phyloP scores from a whole-genome alignment of 2,113 vertebrate species.

The Micromys minutus region DNA sequence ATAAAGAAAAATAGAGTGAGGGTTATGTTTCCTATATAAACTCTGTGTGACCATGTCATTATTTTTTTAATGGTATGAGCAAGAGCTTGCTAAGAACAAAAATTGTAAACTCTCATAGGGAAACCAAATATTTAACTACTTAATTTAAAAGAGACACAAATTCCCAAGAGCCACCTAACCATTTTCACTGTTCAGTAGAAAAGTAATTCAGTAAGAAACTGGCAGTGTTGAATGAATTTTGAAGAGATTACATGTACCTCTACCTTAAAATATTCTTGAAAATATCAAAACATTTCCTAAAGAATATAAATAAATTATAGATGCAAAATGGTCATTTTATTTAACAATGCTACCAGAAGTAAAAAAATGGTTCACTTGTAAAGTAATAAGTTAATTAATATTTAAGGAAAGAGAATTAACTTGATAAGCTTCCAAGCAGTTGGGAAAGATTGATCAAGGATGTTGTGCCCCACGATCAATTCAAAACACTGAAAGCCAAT shows the following conservation, averaged over 20 bases:
- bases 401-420: not conserved
- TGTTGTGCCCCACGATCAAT: not conserved
- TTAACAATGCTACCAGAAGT: not conserved
- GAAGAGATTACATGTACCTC: not conserved
- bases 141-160: not conserved
- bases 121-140: not conserved
- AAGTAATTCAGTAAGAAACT: not conserved
- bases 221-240: not conserved
- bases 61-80: not conserved
- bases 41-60: not conserved
- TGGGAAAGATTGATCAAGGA: not conserved
- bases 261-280: not conserved
- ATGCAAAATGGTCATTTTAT: not conserved
- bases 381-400: constrained; percentile 11
- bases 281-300: not conserved
- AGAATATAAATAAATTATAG: not conserved
- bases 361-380: not conserved
- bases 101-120: not conserved
- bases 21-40: not conserved
- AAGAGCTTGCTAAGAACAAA: not conserved
- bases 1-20: not conserved
- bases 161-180: not conserved
- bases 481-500: not conserved
- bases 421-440: not conserved
- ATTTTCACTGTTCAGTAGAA: not conserved